Conservation (phyloP, 2,888 invertebrate species). For the Synanthedon formicaeformis region DNA sequence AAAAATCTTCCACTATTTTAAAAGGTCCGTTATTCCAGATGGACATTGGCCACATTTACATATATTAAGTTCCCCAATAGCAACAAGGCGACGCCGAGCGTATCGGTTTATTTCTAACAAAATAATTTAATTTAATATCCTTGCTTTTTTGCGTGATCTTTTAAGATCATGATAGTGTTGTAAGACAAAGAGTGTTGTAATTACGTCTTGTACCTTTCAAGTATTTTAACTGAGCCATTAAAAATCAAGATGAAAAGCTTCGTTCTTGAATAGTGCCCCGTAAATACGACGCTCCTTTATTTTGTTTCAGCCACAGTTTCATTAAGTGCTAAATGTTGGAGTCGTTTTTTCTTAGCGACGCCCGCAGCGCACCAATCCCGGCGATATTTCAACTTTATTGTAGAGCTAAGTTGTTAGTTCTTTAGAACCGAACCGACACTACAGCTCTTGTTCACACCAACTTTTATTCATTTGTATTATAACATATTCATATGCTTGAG, state of each 20-base stretch:
- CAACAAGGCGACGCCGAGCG: no score
- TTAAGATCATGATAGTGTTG: no score
- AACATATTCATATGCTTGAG: no score
- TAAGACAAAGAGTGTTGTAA: neutral
- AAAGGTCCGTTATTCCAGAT: no score
- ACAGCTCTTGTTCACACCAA: no score
- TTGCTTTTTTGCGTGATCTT: no score
- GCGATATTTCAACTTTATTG: conserved; percentile 66
- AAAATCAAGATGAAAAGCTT: conserved; percentile 31
- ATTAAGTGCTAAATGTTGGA: conserved; percentile 65
- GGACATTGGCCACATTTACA: no score
- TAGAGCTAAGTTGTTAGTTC: conserved; percentile 41
- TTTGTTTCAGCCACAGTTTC: conserved; percentile 64
- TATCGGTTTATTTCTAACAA: no score
- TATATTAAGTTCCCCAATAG: no score
- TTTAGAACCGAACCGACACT: conserved; percentile 19
- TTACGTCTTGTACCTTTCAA: conserved; percentile 16
- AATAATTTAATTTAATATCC: no score
- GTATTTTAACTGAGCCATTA: conserved; percentile 44
- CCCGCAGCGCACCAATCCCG: conserved; percentile 48
- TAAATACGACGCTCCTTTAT: conserved; percentile 58
- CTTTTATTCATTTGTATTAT: no score
- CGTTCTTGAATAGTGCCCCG: conserved; percentile 39
- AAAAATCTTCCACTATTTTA: no score
- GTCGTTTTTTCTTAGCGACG: conserved; percentile 55